Conservation (phyloP, 2,113 vertebrate genomes). For the Phylloscopus trochiloides region DNA sequence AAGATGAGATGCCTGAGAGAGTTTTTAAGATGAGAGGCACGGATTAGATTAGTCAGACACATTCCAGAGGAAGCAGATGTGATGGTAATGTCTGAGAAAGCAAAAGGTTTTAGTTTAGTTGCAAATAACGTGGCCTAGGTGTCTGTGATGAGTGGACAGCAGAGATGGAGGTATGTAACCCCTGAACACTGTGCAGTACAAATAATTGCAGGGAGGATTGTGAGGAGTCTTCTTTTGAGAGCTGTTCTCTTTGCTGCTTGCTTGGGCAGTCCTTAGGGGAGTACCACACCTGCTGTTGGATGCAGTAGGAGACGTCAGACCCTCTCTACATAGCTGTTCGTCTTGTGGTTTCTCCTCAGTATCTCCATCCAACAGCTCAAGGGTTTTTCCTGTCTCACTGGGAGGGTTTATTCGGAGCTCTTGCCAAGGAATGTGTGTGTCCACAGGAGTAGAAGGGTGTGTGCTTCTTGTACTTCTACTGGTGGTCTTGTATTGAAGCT, state of each 20-base stretch:
- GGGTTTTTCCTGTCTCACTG: not conserved
- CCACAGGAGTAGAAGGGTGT: not conserved
- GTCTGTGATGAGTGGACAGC: not conserved
- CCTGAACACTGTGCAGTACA: not conserved
- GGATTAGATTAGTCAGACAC: not conserved
- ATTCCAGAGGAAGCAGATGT: not conserved
- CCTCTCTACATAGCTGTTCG: rapidly evolving
- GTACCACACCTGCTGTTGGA: not conserved
- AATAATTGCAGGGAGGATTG: not conserved
- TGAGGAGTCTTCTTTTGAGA: not conserved
- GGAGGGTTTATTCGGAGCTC: not conserved
- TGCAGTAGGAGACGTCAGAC: not conserved
- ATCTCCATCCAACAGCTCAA: not conserved
- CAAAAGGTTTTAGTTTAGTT: not conserved
- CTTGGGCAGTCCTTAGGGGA: not conserved
- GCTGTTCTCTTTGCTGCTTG: not conserved
- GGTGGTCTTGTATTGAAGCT: not conserved
- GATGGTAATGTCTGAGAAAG: not conserved
- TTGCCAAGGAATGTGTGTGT: not conserved
- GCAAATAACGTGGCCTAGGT: not conserved
- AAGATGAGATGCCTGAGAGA: not conserved
- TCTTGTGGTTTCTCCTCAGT: not conserved
- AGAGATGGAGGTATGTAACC: not conserved
- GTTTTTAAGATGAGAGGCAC: not conserved
- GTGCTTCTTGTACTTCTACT: not conserved